Percentiles rank a stretch among this genome's conserved stretches.
Conservation (phyloP, 2,113 vertebrate genomes). For the Anser cygnoides region DNA sequence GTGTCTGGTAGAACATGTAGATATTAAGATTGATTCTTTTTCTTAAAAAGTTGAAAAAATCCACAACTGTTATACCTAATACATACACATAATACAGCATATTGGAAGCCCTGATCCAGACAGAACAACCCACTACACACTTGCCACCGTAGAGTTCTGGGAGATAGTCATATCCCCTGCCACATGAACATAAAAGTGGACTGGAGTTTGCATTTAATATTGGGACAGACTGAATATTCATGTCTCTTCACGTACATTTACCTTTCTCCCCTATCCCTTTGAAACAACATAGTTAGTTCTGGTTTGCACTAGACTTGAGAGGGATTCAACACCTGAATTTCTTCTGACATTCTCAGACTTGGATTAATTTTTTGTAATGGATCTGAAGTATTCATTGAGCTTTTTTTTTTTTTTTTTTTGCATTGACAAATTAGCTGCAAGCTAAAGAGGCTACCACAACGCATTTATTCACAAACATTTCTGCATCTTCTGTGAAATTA, state of each 20-base stretch:
- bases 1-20: neutral
- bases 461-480: neutral
- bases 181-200: neutral
- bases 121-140: neutral
- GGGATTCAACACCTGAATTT: neutral
- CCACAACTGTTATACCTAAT: neutral
- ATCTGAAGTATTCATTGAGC: neutral
- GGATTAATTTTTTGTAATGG: neutral
- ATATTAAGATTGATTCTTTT: neutral
- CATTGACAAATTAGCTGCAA: neutral
- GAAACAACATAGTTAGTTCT: neutral
- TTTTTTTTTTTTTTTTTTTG: neutral
- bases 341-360: neutral
- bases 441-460: neutral
- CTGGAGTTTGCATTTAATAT: neutral
- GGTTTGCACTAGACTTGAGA: neutral
- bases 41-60: neutral
- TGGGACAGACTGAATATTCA: neutral
- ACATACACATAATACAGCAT: neutral
- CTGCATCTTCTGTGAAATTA: neutral
- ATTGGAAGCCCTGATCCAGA: neutral
- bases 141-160: neutral
- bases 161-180: neutral
- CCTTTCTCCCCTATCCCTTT: fast-evolving
- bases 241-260: neutral